Percentiles rank a stretch among this genome's conserved stretches.
Conservation (phyloP, 64 coral and sea anemone species). For the Montipora capricornis region DNA sequence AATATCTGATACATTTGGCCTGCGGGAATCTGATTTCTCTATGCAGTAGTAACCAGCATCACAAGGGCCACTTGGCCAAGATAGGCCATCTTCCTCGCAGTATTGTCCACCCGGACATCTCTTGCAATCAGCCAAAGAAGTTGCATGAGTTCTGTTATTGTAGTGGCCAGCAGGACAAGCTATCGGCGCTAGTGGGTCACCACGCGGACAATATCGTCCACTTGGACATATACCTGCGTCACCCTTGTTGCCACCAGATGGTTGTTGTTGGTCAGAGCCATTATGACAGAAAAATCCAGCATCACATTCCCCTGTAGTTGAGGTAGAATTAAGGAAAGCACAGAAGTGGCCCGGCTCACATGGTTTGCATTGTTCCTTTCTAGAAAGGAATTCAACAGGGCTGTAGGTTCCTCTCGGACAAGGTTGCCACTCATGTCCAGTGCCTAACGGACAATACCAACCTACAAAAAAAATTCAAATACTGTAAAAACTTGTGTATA, state of each 20-base stretch:
- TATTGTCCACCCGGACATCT: conserved; percentile 87
- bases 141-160: conserved; percentile 81
- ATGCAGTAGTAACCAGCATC: conserved; percentile 92
- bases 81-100: conserved; percentile 84
- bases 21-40: conserved; percentile 58
- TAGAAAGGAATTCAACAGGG: conserved; percentile 74
- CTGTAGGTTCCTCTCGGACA: conserved; percentile 96
- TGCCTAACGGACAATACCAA: conserved; percentile 91
- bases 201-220: conserved; percentile 84
- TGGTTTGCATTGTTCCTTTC: conserved; percentile 71
- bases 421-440: conserved; percentile 86
- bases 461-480: conserved; percentile 41
- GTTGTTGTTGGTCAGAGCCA: conserved; percentile 90
- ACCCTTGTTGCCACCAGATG: conserved; percentile 87
- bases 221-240: conserved; percentile 95
- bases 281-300: conserved; percentile 92
- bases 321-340: conserved; percentile 76
- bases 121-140: conserved; percentile 62
- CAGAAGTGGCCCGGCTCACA: conserved; percentile 91
- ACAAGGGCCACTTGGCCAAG: conserved; percentile 92
- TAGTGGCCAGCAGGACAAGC: conserved; percentile 87
- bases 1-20: conserved; percentile 79
- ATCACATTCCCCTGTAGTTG: conserved; percentile 74
- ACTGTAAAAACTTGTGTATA: no score
- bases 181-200: conserved; percentile 75